Evolutionary conservation across 2,888 invertebrate species (phyloP), one percentile per base, ranked within the genome.

Genomic region (Tetanocera ferruginea): DNA sequence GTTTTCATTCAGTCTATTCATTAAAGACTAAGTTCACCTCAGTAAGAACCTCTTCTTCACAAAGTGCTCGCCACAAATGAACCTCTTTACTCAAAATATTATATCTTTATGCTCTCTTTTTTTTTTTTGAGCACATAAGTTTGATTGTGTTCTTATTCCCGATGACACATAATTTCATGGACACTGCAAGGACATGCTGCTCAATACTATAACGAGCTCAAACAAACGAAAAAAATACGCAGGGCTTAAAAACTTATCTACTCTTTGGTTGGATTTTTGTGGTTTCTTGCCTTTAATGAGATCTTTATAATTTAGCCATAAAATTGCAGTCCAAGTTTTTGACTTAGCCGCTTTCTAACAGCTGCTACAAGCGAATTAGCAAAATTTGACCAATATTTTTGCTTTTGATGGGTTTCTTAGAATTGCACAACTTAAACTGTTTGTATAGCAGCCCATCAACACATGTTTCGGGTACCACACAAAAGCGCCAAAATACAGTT

Each of bases 401-500:
- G 1, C n/a, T 51, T 2, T 14, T 43, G 14, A 43, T 43, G 25
- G 67, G 23, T 49, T 69, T 71, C 71, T 71, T 28, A 55, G 71
- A 71, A 71, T 52, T 55, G 31, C 19, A 34, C 71, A 71, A 70
- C 55, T 52, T 11, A n/a, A 71, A 34, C 52, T 31, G 52, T 31
- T 71, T 52, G n/a, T 71, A 55, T 34, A 80, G 62, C 57, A 34
- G 60, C 49, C 62, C 43, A 31, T 28, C 60, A 67, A 43, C 31
- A 70, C 73, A 51, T 71, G 55, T 19, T 19, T 52, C 49, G 14
- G 14, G 9, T 34, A 57, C 37, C 19, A 66, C 19, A 66, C 43
- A 28, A 23, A 55, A 37, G 34, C 64, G 14, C n/a, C 51, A 79
- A 85, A 85, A 85, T 85, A 85, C 80, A 85, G 85, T 85, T 85